phyloP scores from a whole-genome alignment of 2,888 invertebrate genomes.

The Mallateleia sp. region DNA sequence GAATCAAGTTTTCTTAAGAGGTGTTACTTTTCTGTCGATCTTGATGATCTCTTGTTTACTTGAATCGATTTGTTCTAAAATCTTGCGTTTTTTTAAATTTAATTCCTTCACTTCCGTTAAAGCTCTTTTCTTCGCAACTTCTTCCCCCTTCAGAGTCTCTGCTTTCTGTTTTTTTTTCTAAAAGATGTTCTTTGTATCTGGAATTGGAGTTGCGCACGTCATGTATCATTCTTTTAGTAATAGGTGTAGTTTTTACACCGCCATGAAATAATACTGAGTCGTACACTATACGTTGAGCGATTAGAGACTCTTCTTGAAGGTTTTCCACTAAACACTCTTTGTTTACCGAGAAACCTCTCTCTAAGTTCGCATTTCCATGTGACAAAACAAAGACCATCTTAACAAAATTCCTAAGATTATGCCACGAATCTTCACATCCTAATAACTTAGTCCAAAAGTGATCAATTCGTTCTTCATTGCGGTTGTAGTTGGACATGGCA shows the following conservation, averaged over 20 bases:
- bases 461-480: constrained; percentile 2
- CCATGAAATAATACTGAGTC: constrained; percentile 68
- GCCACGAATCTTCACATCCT: not conserved
- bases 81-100: constrained; percentile 10
- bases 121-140: constrained; percentile 28
- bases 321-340: constrained; percentile 78
- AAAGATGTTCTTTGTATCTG: constrained; percentile 57
- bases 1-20: not conserved
- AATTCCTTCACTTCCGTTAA: constrained; percentile 5
- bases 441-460: constrained; percentile 27
- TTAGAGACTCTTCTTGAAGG: constrained; percentile 64
- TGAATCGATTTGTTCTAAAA: constrained; percentile 8
- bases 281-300: constrained; percentile 73
- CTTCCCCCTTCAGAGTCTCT: constrained; percentile 12
- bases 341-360: constrained; percentile 78
- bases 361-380: constrained; percentile 76
- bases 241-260: constrained; percentile 59
- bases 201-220: constrained; percentile 63
- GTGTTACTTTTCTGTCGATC: constrained; percentile 11
- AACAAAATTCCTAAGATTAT: constrained; percentile 13
- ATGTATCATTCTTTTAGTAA: constrained; percentile 72
- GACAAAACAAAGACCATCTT: constrained; percentile 71
- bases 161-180: constrained; percentile 37
- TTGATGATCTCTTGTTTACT: constrained; percentile 7
- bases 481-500: constrained; percentile 20